Base-by-base conservation (phyloP, 2,113 vertebrate genomes). In the Upupa epops region DNA sequence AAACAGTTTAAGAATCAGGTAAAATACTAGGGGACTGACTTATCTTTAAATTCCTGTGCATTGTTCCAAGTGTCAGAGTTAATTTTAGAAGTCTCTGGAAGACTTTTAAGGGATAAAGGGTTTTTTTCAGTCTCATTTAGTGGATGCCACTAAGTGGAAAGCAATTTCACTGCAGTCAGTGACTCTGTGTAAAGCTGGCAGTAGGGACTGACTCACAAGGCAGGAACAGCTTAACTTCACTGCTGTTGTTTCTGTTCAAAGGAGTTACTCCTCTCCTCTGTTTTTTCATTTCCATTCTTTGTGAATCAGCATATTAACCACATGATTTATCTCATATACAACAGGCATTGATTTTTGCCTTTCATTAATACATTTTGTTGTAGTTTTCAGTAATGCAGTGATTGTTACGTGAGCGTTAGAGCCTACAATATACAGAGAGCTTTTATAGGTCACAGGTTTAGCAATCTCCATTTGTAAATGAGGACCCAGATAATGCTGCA, bases 91-190 rank as follows among this genome's bases (percentile, higher is more conserved):
- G 4, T 45, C 83, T 13, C 13, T 49, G 36, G 46, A 49, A 54
- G 32, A 46, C n/a, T 56, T 81, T 78, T 69, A 42, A 58, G 65
- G 29, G 9, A 13, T 13, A 42, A 42, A 42, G 11, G 6, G 8
- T 5, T 64, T 86, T 83, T 63, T n/a, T 78, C 9, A 6, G 29
- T 48, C 8, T 71, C 18, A 12, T n/a, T 34, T 24, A 51, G 17
- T 0, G 8, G 61, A 19, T 56, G 40, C 8, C 11, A 51, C 12
- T 32, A 86, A 32, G 19, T 51, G 5, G 0, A 42, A 1, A 55
- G 36, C 34, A 48, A 13, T 77, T 81, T 26, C 37, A 34, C 2
- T 24, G 64, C 32, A 65, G 37, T 46, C 36, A 6, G 63, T 28
- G 49, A 3, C 45, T 37, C 3, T 59, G 74, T 19, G 80, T 22